A percentile compares a stretch with the other conserved stretches of the same genome.
phyloP scores from a whole-genome alignment of 92 coral and sea anemone species.

The Isaurus tuberculatus region DNA sequence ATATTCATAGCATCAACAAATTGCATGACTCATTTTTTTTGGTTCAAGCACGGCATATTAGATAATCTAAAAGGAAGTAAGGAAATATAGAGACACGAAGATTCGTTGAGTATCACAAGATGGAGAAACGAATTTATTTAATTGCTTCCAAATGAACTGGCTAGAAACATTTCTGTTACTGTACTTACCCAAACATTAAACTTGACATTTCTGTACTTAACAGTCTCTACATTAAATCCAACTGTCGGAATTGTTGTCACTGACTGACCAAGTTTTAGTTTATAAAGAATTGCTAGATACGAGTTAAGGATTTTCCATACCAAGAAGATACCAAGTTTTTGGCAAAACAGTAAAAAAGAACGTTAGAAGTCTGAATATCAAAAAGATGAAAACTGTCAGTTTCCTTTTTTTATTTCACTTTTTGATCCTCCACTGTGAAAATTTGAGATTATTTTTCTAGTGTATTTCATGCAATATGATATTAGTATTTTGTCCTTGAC shows the following conservation, averaged over 20 bases:
- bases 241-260: constrained; percentile 99
- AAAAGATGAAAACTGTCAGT: no score
- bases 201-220: constrained; percentile 88
- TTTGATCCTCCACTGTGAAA: no score
- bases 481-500: no score
- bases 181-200: constrained; percentile 99
- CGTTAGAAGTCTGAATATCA: no score
- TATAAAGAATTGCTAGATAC: constrained; percentile 77
- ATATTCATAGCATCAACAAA: background rate
- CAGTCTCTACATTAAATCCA: constrained; percentile 99
- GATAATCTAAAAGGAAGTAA: background rate
- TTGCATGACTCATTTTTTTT: background rate
- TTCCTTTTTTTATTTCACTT: no score
- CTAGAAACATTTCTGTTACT: background rate
- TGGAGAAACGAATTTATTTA: no score
- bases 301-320: constrained; percentile 41
- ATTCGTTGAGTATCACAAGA: background rate
- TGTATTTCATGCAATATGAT: no score
- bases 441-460: no score
- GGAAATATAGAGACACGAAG: background rate
- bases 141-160: background rate
- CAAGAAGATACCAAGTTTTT: no score
- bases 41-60: background rate
- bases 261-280: constrained; percentile 96
- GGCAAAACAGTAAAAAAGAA: no score